These are phyloP conservation scores for Plebejus argus DNA, from an alignment of 2,888 invertebrate species.

Conservation along the genomic window DNA sequence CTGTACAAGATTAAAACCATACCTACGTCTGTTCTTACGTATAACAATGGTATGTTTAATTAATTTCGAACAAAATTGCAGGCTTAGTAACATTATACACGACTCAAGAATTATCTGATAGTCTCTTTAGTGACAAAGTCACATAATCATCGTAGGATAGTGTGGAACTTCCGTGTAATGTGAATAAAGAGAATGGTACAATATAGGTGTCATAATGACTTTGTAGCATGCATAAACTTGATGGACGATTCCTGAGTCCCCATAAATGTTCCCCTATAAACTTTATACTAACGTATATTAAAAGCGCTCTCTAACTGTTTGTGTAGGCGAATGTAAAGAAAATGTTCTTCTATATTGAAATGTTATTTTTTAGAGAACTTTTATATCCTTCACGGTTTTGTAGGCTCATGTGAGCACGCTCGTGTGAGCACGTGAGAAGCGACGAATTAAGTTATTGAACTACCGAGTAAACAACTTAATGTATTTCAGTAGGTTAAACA, in stretches of 20 bases:
- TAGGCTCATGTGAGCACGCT: background rate
- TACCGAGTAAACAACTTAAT: background rate
- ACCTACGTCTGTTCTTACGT: background rate
- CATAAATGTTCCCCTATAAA: conserved; percentile 17
- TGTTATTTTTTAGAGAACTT: conserved; percentile 7
- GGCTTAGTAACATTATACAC: background rate
- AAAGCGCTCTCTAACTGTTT: background rate
- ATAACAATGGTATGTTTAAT: background rate
- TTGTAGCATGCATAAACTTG: conserved; percentile 6
- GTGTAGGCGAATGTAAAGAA: background rate
- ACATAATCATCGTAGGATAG: background rate
- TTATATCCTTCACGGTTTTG: conserved; percentile 9
- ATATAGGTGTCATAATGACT: conserved; percentile 16
- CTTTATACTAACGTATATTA: conserved; percentile 4
- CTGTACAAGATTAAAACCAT: background rate
- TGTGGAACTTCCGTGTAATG: conserved; percentile 2
- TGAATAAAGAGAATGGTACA: conserved; percentile 10
- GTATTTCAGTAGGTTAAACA: background rate
- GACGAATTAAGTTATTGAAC: background rate
- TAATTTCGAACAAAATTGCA: background rate
- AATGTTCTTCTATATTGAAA: conserved; percentile 6
- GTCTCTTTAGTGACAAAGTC: background rate
- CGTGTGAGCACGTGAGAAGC: background rate
- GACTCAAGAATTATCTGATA: background rate
- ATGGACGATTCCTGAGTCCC: background rate